phyloP scores from a whole-genome alignment of 2,113 vertebrate genomes.

The Coptodon bakossiorum region DNA sequence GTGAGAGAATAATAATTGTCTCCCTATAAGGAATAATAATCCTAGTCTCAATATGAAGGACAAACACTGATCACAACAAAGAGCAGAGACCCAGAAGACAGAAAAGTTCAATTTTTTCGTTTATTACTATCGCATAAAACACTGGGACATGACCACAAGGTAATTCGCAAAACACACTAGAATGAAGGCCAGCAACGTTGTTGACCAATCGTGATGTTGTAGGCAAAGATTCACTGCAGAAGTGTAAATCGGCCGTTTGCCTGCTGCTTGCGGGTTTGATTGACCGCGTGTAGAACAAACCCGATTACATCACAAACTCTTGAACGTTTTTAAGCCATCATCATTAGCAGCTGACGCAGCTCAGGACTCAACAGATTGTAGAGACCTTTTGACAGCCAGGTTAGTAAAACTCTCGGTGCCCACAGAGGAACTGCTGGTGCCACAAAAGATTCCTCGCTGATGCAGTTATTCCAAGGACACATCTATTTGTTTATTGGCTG shows the following conservation, averaged over 20 bases:
- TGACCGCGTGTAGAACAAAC: neutral
- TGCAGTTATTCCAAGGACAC: neutral
- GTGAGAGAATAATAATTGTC: neutral
- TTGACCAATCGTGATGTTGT: neutral
- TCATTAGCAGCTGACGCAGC: neutral
- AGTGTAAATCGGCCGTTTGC: fast-evolving
- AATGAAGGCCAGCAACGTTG: neutral
- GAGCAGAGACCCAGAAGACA: neutral
- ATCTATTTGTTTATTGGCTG: neutral
- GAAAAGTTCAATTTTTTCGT: neutral
- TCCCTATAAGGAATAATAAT: neutral
- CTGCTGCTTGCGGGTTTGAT: neutral
- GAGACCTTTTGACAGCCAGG: neutral
- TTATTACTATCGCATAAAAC: neutral
- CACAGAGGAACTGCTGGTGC: neutral
- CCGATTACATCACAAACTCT: neutral
- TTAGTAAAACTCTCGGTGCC: neutral
- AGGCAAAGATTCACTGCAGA: neutral
- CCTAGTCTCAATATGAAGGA: neutral
- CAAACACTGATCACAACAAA: neutral
- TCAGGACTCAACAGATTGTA: neutral
- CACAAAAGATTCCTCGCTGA: neutral
- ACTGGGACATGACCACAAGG: neutral
- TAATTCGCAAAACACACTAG: neutral
- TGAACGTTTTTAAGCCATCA: neutral